Conservation (phyloP, 2,888 invertebrate genomes). For the Eupithecia vulgata region DNA sequence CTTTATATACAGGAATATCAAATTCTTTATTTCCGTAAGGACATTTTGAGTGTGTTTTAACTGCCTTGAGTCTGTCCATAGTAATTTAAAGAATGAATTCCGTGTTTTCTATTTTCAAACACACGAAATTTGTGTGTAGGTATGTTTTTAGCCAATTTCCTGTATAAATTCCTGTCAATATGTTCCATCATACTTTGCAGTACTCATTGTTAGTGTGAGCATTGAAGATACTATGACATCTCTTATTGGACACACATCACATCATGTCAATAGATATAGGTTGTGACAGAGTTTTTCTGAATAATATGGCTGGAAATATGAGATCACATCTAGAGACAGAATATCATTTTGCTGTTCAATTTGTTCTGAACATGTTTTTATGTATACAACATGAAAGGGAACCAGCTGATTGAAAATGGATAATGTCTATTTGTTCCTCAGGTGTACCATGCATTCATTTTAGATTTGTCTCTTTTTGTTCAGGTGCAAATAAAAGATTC, state of each 20-base stretch:
- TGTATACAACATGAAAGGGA: slow-evolving; percentile 11
- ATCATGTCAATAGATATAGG: slow-evolving; percentile 5
- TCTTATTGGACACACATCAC: slow-evolving; percentile 4
- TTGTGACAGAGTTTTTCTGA: slow-evolving; percentile 5
- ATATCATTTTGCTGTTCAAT: slow-evolving; percentile 18
- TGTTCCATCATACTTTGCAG: slow-evolving; percentile 21
- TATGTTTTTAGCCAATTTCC: slow-evolving; percentile 28
- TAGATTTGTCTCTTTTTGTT: slow-evolving; percentile 23
- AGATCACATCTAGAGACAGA: slow-evolving; percentile 12
- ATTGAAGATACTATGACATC: slow-evolving; percentile 17
- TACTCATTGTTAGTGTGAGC: slow-evolving; percentile 18
- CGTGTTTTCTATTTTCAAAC: slow-evolving; percentile 19
- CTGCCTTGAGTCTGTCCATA: slow-evolving; percentile 21
- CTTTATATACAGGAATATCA: slow-evolving; percentile 9
- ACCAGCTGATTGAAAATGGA: slow-evolving; percentile 22
- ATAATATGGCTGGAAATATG: slow-evolving; percentile 14
- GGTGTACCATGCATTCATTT: slow-evolving; percentile 24
- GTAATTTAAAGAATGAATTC: slow-evolving; percentile 14
- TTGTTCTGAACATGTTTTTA: slow-evolving; percentile 21
- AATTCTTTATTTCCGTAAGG: slow-evolving; percentile 20
- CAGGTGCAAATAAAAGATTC: slow-evolving; percentile 19
- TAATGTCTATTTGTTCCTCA: slow-evolving; percentile 18
- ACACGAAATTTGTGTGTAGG: slow-evolving; percentile 6
- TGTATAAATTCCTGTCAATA: slow-evolving; percentile 19
- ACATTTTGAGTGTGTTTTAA: slow-evolving; percentile 22